Evolutionary conservation across 2,113 vertebrate species (phyloP).

Genomic region (Scopus umbretta): DNA sequence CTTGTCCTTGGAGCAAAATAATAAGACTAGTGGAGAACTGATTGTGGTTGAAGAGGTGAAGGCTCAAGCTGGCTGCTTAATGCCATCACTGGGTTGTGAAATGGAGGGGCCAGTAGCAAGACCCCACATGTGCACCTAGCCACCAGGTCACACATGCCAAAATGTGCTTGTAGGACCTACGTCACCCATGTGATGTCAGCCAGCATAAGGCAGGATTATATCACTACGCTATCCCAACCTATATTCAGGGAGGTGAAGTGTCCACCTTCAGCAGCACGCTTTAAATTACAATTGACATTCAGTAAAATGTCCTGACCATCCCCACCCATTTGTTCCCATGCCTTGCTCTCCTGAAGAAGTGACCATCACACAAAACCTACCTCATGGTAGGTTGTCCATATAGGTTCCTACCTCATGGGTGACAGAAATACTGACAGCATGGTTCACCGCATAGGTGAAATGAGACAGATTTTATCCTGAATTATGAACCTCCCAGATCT

Average conservation of each 20-base stretch:
- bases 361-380: not conserved
- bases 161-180: not conserved
- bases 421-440: not conserved
- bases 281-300: not conserved
- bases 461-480: not conserved
- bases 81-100: not conserved
- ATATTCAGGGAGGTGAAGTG: not conserved
- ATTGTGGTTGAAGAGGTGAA: not conserved
- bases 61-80: not conserved
- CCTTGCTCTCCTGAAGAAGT: not conserved
- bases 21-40: not conserved
- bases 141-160: not conserved
- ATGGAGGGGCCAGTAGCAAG: not conserved
- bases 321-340: fast-evolving
- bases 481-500: not conserved
- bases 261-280: not conserved
- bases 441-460: not conserved
- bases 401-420: too few species aligned
- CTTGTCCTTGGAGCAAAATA: not conserved
- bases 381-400: not conserved
- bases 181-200: fast-evolving
- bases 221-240: not conserved
- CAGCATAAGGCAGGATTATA: not conserved
- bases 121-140: not conserved
- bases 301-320: not conserved